Base-by-base conservation (phyloP, 1,140 invertebrate species). In the Cherax destructor region DNA sequence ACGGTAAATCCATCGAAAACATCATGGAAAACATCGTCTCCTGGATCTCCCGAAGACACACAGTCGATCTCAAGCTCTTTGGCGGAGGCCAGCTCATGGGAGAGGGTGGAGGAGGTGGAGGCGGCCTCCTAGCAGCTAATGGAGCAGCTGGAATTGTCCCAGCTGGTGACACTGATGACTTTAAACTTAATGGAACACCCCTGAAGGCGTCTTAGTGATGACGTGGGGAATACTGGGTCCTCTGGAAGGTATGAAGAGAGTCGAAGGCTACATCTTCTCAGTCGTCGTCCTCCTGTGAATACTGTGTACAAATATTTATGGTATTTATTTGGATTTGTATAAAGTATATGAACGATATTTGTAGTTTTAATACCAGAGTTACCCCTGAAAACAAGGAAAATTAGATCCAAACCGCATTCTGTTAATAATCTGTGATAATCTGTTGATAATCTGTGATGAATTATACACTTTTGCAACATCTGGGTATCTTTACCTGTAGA, bases 11-110 rank as follows among this genome's bases (percentile, higher is more conserved):
- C n/a, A 92, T 93, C n/a, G 93, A 93, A n/a, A 77, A 50, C 74
- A 91, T 93, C 24, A 88, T 92, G 24, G 92, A 93, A n/a, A 92
- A 91, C 47, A 88, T 93, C 10, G 74, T 92, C 21, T 90, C 92
- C 47, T 92, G 92, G 92, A 87, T 91, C 61, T 83, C 72, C 9
- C 77, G 84, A 6, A 92, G 81, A 30, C 83, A 86, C 76, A n/a
- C 52, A 4, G 50, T 47, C 11, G 79, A 81, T 1, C 47, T 72
- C 13, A 81, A 72, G 79, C 50, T 47, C 18, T 74, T 65, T 18
- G n/a, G 24, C 6, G 87, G 78, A 69, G 78, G 79, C 5, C 79
- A 80, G 52, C 79, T 74, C 6, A n/a, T n/a, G 1, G 89, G 83
- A 5, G 59, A 41, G 24, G 76, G 83, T 18, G 24, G 56, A 2